Evolutionary conservation across 2,888 invertebrate genomes (phyloP), one percentile per base, ranked within the genome.

Genomic region (Electrophaes corylata): DNA sequence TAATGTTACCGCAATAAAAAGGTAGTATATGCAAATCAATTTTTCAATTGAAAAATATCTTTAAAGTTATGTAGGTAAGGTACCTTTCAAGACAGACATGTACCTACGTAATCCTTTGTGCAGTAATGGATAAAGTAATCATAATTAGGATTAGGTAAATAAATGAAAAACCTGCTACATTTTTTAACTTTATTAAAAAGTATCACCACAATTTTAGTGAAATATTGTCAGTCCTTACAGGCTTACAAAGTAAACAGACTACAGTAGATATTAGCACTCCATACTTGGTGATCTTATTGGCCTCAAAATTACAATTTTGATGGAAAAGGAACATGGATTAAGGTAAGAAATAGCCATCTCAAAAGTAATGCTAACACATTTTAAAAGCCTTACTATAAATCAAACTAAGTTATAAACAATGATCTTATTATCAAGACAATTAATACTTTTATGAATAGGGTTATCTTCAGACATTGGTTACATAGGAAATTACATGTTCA

Each of bases 161-260:
- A 41, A 43, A 47, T 46, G 33, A 56, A 67, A 63, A 58, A 58
- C 51, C 57, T 44, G 10, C 39, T 51, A 61, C 54, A 65, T 79
- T 82, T 80, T 79, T 61, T 67, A 71, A 72, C 71, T 87, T 88
- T 86, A 86, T 83, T 86, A 81, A 81, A 88, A 86, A 83, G 81
- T 85, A 84, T 88, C 84, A 86, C 83, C 84, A 84, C 80, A 86
- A 83, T 81, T 86, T 84, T 67, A 83, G 76, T 79, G 83, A 81
- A 81, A 82, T 84, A 86, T 86, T 84, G 81, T 87, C 85, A 83
- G 83, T 84, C 79, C 75, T 76, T 72, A 69, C 52, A 69, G 69
- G 73, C 72, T 70, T 78, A 79, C 65, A 64, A 70, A 57, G 64
- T 57, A 62, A 60, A 61, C 51, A 62, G 39, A 60, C 51, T 52